Evolutionary conservation across 2,888 invertebrate genomes (phyloP).

Genomic region (Malachius bipustulatus): DNA sequence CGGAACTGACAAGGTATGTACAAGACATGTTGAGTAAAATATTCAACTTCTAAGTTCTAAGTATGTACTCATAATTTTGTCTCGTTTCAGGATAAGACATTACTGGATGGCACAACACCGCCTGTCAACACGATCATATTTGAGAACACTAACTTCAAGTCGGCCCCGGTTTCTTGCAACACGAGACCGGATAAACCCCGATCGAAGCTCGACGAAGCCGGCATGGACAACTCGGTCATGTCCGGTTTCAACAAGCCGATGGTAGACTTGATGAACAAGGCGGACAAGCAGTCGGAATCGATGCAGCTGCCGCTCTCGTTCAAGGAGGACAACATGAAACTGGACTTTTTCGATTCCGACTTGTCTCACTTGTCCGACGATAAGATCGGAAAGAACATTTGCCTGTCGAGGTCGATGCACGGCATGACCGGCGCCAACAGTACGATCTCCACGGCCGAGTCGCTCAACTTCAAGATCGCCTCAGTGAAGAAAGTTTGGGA

Average conservation of each 20-base stretch:
- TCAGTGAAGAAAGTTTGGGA: constrained; percentile 89
- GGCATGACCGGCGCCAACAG: constrained; percentile 49
- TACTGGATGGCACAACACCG: constrained; percentile 62
- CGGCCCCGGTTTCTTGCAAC: constrained; percentile 48
- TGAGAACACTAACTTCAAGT: constrained; percentile 83
- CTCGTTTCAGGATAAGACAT: constrained; percentile 36
- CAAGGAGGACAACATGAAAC: constrained; percentile 74
- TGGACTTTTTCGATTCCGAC: constrained; percentile 85
- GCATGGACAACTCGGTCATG: constrained; percentile 31
- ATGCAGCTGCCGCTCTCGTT: constrained; percentile 58
- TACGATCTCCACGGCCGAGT: constrained; percentile 73
- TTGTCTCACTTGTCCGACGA: constrained; percentile 64
- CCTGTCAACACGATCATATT: constrained; percentile 83
- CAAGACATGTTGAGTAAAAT: not conserved
- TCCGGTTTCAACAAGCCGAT: constrained; percentile 40
- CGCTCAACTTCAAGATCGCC: constrained; percentile 82
- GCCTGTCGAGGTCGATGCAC: constrained; percentile 48
- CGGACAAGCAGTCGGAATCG: constrained; percentile 33
- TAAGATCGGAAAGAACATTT: constrained; percentile 45
- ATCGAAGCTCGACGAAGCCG: constrained; percentile 46
- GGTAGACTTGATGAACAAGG: constrained; percentile 38
- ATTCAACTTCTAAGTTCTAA: not conserved
- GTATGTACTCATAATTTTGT: not conserved
- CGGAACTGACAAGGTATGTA: constrained; percentile 28
- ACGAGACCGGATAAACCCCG: constrained; percentile 45